Evolutionary conservation across 2,888 invertebrate genomes (phyloP).

Genomic region (Amblyteles armatorius): DNA sequence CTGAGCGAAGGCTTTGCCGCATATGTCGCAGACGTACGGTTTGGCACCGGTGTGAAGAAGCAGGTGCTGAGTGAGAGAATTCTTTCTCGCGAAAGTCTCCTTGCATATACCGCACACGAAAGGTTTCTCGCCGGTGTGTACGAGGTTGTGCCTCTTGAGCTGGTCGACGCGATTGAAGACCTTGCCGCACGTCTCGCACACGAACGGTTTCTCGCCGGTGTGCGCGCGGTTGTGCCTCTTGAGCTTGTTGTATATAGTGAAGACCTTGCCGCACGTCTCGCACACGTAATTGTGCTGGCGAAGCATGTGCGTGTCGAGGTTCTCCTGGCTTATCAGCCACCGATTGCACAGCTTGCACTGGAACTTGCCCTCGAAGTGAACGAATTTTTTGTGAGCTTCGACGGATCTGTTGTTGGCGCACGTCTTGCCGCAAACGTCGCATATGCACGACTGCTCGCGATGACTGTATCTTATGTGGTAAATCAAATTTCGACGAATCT

Average conservation of each 20-base stretch:
- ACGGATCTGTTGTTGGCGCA: conserved; percentile 78
- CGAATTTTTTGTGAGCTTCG: conserved; percentile 80
- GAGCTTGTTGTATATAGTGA: conserved; percentile 77
- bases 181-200: conserved; percentile 83
- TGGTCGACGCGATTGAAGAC: conserved; percentile 78
- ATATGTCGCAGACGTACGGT: conserved; percentile 82
- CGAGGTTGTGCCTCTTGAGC: conserved; percentile 80
- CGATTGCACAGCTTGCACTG: conserved; percentile 82
- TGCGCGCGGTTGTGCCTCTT: conserved; percentile 82
- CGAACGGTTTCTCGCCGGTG: conserved; percentile 67
- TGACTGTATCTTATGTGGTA: conserved; percentile 69
- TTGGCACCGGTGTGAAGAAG: conserved; percentile 81
- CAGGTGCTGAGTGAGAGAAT: conserved; percentile 81
- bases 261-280: conserved; percentile 82
- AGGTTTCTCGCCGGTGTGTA: conserved; percentile 81
- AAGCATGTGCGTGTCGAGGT: conserved; percentile 83
- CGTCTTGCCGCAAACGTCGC: conserved; percentile 80
- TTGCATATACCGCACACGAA: conserved; percentile 79
- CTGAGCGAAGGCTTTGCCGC: conserved; percentile 82
- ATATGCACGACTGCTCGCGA: conserved; percentile 65
- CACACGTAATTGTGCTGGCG: conserved; percentile 80
- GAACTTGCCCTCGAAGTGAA: conserved; percentile 81
- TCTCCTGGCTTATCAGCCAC: conserved; percentile 84
- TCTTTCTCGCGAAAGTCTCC: conserved; percentile 79
- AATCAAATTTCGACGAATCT: conserved; percentile 61